Evolutionary conservation across 2,797 vertebrate genomes (phyloP).

Genomic region (Melanogrammus aeglefinus): DNA sequence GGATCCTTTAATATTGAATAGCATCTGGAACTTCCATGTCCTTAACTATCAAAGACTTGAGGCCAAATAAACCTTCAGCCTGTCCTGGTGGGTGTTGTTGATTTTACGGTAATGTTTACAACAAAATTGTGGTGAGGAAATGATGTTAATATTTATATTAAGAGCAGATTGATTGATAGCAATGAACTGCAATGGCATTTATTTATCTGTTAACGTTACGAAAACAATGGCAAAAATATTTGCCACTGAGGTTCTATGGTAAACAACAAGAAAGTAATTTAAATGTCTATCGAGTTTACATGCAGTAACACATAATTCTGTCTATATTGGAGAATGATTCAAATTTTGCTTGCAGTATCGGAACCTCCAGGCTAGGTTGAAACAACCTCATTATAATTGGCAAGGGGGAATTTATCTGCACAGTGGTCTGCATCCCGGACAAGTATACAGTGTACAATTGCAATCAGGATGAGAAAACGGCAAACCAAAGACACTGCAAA

Average conservation of each 20-base stretch:
- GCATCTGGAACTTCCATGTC: background rate
- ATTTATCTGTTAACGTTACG: too few species aligned
- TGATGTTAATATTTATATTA: background rate
- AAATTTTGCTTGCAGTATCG: background rate
- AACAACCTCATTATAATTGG: background rate
- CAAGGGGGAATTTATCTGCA: too few species aligned
- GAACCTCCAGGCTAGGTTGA: background rate
- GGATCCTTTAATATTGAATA: background rate
- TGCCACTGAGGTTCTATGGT: too few species aligned
- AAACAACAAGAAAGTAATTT: too few species aligned
- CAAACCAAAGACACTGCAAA: too few species aligned
- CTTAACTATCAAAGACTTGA: background rate
- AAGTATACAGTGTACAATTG: too few species aligned
- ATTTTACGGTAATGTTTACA: background rate
- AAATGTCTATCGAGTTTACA: too few species aligned
- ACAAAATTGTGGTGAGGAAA: background rate
- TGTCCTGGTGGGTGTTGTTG: background rate
- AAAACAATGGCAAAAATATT: too few species aligned
- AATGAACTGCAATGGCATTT: too few species aligned
- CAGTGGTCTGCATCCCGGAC: too few species aligned
- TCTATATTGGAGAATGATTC: too few species aligned
- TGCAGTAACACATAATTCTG: too few species aligned
- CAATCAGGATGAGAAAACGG: background rate
- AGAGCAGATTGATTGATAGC: background rate
- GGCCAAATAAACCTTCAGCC: background rate